Base-by-base conservation (phyloP, 1,140 invertebrate species). In the Steinernema feltiae region DNA sequence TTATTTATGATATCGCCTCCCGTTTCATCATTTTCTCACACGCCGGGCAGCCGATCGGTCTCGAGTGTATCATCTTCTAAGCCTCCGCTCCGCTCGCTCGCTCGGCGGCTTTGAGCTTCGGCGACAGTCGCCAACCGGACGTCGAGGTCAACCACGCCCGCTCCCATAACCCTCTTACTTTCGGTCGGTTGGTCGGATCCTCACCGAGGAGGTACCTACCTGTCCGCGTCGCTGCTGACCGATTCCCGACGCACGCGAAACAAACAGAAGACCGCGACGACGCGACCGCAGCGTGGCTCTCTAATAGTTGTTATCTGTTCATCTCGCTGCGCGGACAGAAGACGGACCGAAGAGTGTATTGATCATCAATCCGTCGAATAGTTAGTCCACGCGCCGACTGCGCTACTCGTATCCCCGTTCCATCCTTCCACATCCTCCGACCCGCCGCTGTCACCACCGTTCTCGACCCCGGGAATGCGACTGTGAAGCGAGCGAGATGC, bases 211-310 rank as follows among this genome's bases (percentile, higher is more conserved):
- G n/a, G 53, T 63, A 41, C 53, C 24, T n/a, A 63, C 12, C 53
- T 63, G 3, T 3, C 15, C 12, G 24, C 53, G 53, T 63, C 24
- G 15, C 3, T 3, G 24, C 53, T 63, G 53, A 63, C 53, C 53
- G 24, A 12, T 27, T 12, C 12, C 53, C 53, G 53, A 3, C 53
- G 12, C 53, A 17, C 53, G 35, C 7, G 53, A 46, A 63, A 63
- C 53, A 63, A 63, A 63, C 53, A 63, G 53, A 63, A 63, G 53
- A n/a, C n/a, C n/a, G n/a, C n/a, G n/a, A n/a, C n/a, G n/a, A n/a
- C n/a, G n/a, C 41, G 41, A 46, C 41, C 41, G 41, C 41, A n/a
- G 7, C 41, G 41, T 46, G 41, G 41, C 41, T 46, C 41, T 7
- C 41, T n/a, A 46, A 46, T 46, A 46, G 7, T 46, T 46, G 41